A percentile compares a stretch with the other conserved stretches of the same genome.
These are phyloP conservation scores for Acromyrmex charruanus DNA, from an alignment of 1,140 invertebrate genomes.

Conservation along the genomic window DNA sequence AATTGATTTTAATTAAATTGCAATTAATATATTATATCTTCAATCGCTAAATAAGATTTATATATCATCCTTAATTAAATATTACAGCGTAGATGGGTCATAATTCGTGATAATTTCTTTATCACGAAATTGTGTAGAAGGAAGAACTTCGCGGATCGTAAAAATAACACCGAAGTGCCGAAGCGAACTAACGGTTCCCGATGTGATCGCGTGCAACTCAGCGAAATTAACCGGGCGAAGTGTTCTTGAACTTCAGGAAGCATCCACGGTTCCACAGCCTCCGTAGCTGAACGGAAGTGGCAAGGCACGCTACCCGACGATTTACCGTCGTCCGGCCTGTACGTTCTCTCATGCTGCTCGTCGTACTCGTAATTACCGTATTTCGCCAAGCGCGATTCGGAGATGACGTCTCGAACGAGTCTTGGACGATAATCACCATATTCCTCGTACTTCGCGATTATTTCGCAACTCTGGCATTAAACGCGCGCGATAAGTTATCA, in stretches of 20 bases:
- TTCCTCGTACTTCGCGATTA: conserved; percentile 75
- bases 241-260: conserved; percentile 81
- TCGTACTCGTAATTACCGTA: conserved; percentile 84
- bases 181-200: conserved; percentile 62
- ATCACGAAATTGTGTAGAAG: not conserved
- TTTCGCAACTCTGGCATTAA: conserved; percentile 78
- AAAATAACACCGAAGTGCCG: conserved; percentile 39
- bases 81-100: not conserved
- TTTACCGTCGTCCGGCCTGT: conserved; percentile 69
- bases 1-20: not conserved
- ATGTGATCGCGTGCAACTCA: conserved; percentile 39
- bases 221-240: conserved; percentile 78
- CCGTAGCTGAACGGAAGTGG: conserved; percentile 17
- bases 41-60: not conserved
- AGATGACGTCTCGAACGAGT: conserved; percentile 81
- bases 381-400: conserved; percentile 80
- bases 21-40: not conserved
- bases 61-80: not conserved
- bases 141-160: not conserved
- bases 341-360: conserved; percentile 78
- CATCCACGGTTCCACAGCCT: conserved; percentile 81
- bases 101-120: conserved; percentile 10
- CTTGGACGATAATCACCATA: conserved; percentile 66
- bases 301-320: conserved; percentile 28
- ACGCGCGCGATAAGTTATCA: conserved; percentile 42